Evolutionary conservation across 2,797 vertebrate genomes (phyloP), one percentile per base, ranked within the genome.

Genomic region (Dendrocincla tyrannina): DNA sequence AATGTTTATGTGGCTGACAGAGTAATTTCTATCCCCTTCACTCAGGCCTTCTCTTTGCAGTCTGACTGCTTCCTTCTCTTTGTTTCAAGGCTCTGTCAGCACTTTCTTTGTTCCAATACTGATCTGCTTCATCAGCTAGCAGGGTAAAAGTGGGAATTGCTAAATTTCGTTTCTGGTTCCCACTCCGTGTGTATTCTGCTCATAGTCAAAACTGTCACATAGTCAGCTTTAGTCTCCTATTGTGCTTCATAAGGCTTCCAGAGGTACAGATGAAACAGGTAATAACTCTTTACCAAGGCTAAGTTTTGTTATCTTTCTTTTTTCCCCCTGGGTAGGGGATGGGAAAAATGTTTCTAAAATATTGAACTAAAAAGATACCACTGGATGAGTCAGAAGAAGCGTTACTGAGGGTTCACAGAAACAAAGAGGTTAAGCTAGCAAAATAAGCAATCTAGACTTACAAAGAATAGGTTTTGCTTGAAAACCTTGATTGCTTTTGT

Each of bases 41-140:
- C 28, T 93, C 72, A 92, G 35, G 13, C 25, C 81, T 81, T 58
- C 64, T 42, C 86, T 89, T 47, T 4, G 6, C 59, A 13, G 1
- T 22, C 62, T 76, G 64, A 22, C 64, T 7, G 18, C 58, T 53
- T 81, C 23, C 5, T 60, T 53, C 37, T 58, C 76, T 81, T 89
- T 83, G 82, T 80, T 83, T 75, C 79, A 58, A 72, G 63, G 42
- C 69, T 80, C 64, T 88, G 73, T 89, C 93, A 94, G 73, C 91
- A 86, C 20, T 92, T 93, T 7, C 81, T 95, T 92, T 93, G 81
- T 94, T 87, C 77, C 52, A n/a, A 1, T 10, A 16, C 59, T 85
- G 67, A 82, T 92, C 46, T 82, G 72, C 72, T 77, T 70, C 89
- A 83, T 75, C 91, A 92, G 56, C 49, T 39, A 46, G 33, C 41